phyloP scores from a whole-genome alignment of 2,113 vertebrate species.

The Garra rufa region DNA sequence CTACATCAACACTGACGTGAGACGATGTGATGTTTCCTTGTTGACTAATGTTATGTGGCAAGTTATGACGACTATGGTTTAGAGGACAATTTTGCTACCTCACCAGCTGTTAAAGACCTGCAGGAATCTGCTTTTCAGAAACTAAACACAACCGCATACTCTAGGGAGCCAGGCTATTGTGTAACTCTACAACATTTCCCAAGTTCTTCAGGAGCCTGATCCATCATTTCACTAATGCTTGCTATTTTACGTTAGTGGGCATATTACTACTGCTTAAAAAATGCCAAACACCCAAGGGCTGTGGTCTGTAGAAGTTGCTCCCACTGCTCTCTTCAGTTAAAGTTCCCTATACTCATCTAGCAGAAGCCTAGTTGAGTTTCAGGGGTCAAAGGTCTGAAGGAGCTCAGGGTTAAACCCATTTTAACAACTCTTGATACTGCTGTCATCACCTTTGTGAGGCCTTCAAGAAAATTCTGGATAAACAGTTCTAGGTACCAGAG shows the following conservation, averaged over 20 bases:
- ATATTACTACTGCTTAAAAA: constrained; percentile 1
- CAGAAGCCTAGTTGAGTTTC: background rate
- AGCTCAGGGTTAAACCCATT: constrained; percentile 23
- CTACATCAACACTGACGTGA: background rate
- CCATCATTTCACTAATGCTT: background rate
- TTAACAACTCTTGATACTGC: background rate
- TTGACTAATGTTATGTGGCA: background rate
- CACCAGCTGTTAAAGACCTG: background rate
- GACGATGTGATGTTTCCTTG: background rate
- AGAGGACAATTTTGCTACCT: background rate
- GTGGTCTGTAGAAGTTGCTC: background rate
- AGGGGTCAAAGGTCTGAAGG: constrained; percentile 25
- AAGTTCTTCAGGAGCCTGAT: background rate
- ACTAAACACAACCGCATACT: background rate
- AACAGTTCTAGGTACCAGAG: background rate
- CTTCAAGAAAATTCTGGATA: background rate
- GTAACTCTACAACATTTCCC: background rate
- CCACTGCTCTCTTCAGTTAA: background rate
- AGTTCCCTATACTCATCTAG: background rate
- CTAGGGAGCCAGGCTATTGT: constrained; percentile 6
- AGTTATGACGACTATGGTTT: background rate
- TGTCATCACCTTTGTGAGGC: background rate
- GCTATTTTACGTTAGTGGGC: background rate
- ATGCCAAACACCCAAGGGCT: background rate
- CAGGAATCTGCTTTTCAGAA: background rate